Evolutionary conservation across 2,888 invertebrate species (phyloP).

Genomic region (Eristalis intricaria): DNA sequence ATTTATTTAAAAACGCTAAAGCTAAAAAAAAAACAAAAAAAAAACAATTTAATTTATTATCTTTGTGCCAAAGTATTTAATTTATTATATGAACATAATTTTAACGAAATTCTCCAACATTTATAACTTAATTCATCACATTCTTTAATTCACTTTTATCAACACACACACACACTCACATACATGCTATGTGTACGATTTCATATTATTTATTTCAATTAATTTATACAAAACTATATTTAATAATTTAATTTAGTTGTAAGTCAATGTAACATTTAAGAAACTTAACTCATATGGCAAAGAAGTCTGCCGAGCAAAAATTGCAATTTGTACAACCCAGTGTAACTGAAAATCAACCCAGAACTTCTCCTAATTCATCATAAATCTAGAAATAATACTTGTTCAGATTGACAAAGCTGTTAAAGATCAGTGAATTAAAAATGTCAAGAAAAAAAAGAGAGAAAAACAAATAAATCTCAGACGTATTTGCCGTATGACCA

Average conservation of each 20-base stretch:
- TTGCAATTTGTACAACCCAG: background rate
- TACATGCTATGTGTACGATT: background rate
- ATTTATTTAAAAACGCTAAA: constrained; percentile 3
- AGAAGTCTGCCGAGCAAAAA: background rate
- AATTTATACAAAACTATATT: background rate
- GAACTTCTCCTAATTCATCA: background rate
- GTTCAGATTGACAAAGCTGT: too few species aligned
- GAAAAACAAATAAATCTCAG: background rate
- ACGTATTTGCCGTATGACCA: constrained; percentile 39
- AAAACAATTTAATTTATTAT: constrained; percentile 41
- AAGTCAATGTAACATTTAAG: background rate
- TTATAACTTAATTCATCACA: constrained; percentile 1
- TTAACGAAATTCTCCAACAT: background rate
- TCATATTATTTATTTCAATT: background rate
- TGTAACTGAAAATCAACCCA: background rate
- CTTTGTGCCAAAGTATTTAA: constrained; percentile 59
- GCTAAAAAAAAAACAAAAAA: background rate
- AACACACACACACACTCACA: background rate
- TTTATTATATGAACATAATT: background rate
- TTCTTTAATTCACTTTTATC: background rate
- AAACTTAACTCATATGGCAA: background rate
- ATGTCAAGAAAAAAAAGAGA: background rate
- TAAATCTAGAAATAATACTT: background rate
- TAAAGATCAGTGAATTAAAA: background rate
- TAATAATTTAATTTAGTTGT: background rate